Conservation (phyloP, 1,140 invertebrate genomes). For the Oncopodura yosiiana region DNA sequence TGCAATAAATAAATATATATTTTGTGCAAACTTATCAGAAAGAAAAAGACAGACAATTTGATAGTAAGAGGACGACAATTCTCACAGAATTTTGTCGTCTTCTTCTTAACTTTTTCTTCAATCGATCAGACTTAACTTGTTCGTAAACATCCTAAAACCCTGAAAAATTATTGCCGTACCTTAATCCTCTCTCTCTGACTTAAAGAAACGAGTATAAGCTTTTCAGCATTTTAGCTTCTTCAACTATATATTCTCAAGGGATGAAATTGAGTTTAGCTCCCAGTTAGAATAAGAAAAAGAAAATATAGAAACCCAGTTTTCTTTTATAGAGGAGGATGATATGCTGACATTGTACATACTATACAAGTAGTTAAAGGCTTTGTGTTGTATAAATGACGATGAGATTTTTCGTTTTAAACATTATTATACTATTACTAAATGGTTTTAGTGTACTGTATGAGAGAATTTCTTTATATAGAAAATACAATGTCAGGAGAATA, state of each 20-base stretch:
- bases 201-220: no score
- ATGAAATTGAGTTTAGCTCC: neutral
- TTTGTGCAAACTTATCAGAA: neutral
- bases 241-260: slow-evolving; percentile 2
- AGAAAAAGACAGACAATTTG: neutral
- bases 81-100: neutral
- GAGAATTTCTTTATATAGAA: slow-evolving; percentile 1
- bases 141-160: slow-evolving; percentile 12
- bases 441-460: neutral
- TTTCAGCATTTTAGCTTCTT: slow-evolving; percentile 12
- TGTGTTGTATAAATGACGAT: slow-evolving; percentile 4
- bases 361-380: no score
- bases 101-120: slow-evolving; percentile 8
- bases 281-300: neutral
- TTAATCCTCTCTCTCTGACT: no score
- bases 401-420: neutral
- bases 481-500: neutral
- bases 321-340: no score
- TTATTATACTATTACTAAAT: slow-evolving; percentile 6
- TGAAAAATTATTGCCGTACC: slow-evolving; percentile 15
- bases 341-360: no score
- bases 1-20: neutral
- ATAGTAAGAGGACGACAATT: neutral
- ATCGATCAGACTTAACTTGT: slow-evolving; percentile 16
- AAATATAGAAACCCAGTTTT: neutral